Conservation (phyloP, 2,797 vertebrate species). For the Mus caroli region DNA sequence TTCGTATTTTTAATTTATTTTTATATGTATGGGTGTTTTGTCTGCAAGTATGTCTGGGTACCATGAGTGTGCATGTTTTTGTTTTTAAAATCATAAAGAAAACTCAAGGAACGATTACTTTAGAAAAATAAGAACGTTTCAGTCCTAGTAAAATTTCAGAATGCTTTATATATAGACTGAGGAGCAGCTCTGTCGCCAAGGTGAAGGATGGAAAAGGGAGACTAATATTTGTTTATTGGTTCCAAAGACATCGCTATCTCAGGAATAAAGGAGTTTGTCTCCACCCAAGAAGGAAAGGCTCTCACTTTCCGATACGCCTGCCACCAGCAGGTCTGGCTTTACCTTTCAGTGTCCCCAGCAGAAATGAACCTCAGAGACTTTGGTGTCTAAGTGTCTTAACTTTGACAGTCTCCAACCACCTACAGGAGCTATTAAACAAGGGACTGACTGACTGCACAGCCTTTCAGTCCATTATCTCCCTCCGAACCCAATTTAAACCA, state of each 20-base stretch:
- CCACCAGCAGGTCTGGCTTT: not conserved
- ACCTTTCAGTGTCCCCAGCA: not conserved
- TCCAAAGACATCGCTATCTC: not conserved
- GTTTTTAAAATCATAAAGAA: not conserved
- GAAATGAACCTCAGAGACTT: conserved; percentile 1
- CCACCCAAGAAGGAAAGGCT: not conserved
- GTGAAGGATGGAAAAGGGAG: not conserved
- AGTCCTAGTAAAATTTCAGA: not conserved
- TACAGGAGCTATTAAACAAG: not conserved
- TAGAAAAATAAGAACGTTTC: not conserved
- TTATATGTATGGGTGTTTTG: too few relatives aligned
- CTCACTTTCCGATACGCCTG: not conserved
- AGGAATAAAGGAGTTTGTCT: conserved; percentile 18
- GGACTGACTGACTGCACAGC: not conserved
- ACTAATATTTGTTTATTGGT: not conserved
- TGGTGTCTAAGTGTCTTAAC: not conserved
- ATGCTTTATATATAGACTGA: not conserved
- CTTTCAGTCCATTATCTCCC: not conserved
- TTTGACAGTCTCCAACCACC: conserved; percentile 54
- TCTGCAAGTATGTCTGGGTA: not conserved
- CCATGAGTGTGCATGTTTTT: not conserved
- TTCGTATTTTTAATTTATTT: not conserved
- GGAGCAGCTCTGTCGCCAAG: not conserved
- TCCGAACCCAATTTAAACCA: conserved; percentile 4
- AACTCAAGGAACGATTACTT: not conserved